Evolutionary conservation across 37 sponge, comb jelly and placozoan genomes (phyloP), one percentile per base, ranked within the genome.

Genomic region (Tethya wilhelma): DNA sequence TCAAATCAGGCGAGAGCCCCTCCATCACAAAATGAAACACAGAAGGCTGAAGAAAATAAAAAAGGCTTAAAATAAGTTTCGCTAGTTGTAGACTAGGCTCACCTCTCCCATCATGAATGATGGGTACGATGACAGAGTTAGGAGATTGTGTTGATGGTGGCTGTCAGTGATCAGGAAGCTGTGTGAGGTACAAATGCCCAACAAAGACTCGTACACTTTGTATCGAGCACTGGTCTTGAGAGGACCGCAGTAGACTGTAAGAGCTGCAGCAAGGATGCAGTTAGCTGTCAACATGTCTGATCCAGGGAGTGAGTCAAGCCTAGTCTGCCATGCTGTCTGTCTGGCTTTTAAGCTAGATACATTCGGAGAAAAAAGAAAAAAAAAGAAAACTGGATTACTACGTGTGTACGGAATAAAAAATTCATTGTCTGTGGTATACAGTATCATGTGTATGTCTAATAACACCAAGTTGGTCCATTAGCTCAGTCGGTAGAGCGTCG

Each of bases 241-340:
- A 30, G 90, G 75, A 0, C 82, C 89, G 56, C 82, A 86, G 80
- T 94, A 97, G 29, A 79, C 84, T 23, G 90, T 76, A 77, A 97
- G 80, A 28, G 98, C 98, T 17, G 93, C 85, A 46, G 93, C 82
- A 3, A 91, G 65, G 59, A 94, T 56, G 67, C 93, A 91, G 62
- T 91, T 89, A 28, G 65, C 73, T 29, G 79, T 37, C 42, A 86
- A 42, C 14, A 45, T 29, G 23, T 82, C 62, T 33, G 36, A 5
- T 8, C 64, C 9, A 39, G 90, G 86, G 37, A 88, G 68, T 7
- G 67, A 37, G 31, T 75, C 57, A 29, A 85, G 58, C n/a, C 62
- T 59, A 12, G 62, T 38, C 42, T 64, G 44, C 86, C 93, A 92
- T 28, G 59, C 14, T 71, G 74, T 77, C 58, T 79, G 53, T 30